Percentiles rank a stretch among this genome's conserved stretches.
These are phyloP conservation scores for Desoria tigrina DNA, from an alignment of 2,888 invertebrate genomes.

Conservation along the genomic window DNA sequence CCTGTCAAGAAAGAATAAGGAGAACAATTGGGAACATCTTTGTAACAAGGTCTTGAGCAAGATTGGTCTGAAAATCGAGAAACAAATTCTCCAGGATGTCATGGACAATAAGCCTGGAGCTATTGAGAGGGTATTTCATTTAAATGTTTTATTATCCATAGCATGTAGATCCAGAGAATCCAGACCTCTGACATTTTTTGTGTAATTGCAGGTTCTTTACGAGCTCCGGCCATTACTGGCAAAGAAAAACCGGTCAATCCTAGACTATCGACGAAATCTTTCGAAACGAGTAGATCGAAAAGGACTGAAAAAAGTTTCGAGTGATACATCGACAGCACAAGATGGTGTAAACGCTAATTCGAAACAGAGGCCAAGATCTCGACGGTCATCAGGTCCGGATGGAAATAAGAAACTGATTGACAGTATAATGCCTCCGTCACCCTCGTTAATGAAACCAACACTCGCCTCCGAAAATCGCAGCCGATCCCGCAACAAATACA, in stretches of 20 bases:
- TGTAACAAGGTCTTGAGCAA: conserved; percentile 28
- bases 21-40: conserved; percentile 38
- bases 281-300: too few species aligned
- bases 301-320: too few species aligned
- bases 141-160: neutral
- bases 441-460: too few species aligned
- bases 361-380: too few species aligned
- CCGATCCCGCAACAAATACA: too few species aligned
- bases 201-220: conserved; percentile 18
- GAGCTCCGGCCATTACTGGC: conserved; percentile 17
- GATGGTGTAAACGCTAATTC: too few species aligned
- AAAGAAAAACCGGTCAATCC: conserved; percentile 17
- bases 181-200: neutral
- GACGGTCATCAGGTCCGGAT: too few species aligned
- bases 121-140: conserved; percentile 30
- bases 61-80: conserved; percentile 30
- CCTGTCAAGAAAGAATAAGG: conserved; percentile 27
- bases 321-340: too few species aligned
- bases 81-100: conserved; percentile 19
- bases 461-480: too few species aligned
- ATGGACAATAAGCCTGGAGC: conserved; percentile 30
- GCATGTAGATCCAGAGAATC: too few species aligned
- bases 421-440: too few species aligned
- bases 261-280: conserved; percentile 6
- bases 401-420: too few species aligned